These are phyloP conservation scores for Macropodus opercularis DNA, from an alignment of 2,797 vertebrate genomes.

Conservation along the genomic window DNA sequence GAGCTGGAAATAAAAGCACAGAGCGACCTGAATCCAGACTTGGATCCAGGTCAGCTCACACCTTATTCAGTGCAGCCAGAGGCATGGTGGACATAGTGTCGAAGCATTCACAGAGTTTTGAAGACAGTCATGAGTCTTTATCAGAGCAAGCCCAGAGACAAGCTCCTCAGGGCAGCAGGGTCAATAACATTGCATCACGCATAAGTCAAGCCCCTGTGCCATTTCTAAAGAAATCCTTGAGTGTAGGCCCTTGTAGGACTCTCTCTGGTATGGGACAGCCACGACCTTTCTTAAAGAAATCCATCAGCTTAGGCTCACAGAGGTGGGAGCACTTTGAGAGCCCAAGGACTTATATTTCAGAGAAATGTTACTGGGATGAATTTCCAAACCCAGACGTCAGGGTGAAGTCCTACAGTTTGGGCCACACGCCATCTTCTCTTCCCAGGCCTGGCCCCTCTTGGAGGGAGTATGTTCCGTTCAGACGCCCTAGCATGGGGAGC, in stretches of 20 bases:
- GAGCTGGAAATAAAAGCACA: slow-evolving; percentile 38
- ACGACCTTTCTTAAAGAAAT: slow-evolving; percentile 81
- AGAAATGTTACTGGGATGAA: slow-evolving; percentile 80
- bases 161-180: slow-evolving; percentile 70
- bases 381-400: slow-evolving; percentile 74
- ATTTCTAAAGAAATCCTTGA: slow-evolving; percentile 82
- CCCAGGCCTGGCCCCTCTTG: slow-evolving; percentile 75
- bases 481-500: slow-evolving; percentile 70
- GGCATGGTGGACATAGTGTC: slow-evolving; percentile 72
- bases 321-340: slow-evolving; percentile 82
- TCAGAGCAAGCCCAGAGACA: slow-evolving; percentile 72
- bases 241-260: slow-evolving; percentile 77
- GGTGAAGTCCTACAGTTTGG: slow-evolving; percentile 79
- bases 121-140: slow-evolving; percentile 55
- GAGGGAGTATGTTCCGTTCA: slow-evolving; percentile 72
- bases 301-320: slow-evolving; percentile 82
- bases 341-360: slow-evolving; percentile 76
- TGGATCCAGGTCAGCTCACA: slow-evolving; percentile 64
- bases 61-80: slow-evolving; percentile 72
- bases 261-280: slow-evolving; percentile 73
- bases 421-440: slow-evolving; percentile 63
- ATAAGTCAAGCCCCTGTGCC: slow-evolving; percentile 81
- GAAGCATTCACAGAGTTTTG: slow-evolving; percentile 62
- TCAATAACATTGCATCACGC: slow-evolving; percentile 77
- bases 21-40: slow-evolving; percentile 63